Evolutionary conservation across 2,113 vertebrate species (phyloP).

Genomic region (Hirundichthys speculiger): DNA sequence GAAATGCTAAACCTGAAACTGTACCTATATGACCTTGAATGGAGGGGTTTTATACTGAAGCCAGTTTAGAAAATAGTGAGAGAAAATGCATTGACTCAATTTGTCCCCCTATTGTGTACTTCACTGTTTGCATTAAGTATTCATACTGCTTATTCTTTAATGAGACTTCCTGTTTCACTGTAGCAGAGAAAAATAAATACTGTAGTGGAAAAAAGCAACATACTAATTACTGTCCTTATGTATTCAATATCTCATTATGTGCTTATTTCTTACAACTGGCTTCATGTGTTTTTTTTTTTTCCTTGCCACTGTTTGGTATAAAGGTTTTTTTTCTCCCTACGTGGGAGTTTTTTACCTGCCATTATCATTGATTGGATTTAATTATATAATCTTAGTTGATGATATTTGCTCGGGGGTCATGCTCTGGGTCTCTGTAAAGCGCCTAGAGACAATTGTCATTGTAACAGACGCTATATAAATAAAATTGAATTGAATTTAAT

Average conservation of each 20-base stretch:
- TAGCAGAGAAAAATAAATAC: slow-evolving; percentile 8
- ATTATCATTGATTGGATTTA: too few species aligned
- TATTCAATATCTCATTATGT: background rate
- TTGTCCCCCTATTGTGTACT: slow-evolving; percentile 34
- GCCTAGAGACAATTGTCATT: too few species aligned
- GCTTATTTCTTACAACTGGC: background rate
- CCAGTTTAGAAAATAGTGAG: slow-evolving; percentile 15
- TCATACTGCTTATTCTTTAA: slow-evolving; percentile 28
- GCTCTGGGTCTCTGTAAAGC: too few species aligned
- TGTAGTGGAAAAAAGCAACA: background rate
- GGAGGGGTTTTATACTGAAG: slow-evolving; percentile 12
- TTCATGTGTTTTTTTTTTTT: too few species aligned
- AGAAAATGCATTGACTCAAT: slow-evolving; percentile 31
- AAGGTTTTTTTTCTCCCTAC: too few species aligned
- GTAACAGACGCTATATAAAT: too few species aligned
- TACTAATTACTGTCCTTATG: background rate
- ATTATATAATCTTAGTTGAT: too few species aligned
- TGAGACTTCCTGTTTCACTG: slow-evolving; percentile 48
- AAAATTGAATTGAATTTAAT: too few species aligned
- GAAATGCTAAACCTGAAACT: background rate
- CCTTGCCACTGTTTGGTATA: too few species aligned
- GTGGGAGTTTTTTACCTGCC: too few species aligned
- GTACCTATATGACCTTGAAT: background rate
- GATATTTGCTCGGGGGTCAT: too few species aligned
- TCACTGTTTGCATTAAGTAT: slow-evolving; percentile 54